These are phyloP conservation scores for Taenioides sp. DNA, from an alignment of 2,797 vertebrate genomes.

Conservation along the genomic window DNA sequence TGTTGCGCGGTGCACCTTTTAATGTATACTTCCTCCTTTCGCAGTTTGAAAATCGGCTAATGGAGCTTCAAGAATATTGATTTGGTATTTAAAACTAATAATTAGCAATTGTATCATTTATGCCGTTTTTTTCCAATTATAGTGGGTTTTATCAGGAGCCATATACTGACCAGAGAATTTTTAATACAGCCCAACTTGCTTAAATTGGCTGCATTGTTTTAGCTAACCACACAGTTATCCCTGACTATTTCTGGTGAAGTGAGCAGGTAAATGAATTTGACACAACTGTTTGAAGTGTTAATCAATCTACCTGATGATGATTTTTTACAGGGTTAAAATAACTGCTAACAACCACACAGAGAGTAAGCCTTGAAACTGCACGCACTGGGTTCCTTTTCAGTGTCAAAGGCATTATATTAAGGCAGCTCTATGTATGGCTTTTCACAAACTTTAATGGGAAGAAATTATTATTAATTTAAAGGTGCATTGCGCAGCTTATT, in stretches of 20 bases:
- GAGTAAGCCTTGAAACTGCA: too few relatives aligned
- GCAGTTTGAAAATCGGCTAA: neutral
- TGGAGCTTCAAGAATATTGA: neutral
- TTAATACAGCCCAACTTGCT: neutral
- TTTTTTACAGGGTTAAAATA: neutral
- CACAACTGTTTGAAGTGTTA: neutral
- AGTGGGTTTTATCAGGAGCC: neutral
- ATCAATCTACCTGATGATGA: neutral
- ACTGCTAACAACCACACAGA: neutral
- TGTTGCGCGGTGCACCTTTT: too few relatives aligned
- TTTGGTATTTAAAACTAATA: neutral
- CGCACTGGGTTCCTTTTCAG: neutral
- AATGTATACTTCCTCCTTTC: neutral
- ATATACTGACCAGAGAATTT: neutral
- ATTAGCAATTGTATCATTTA: too few relatives aligned
- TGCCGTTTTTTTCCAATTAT: neutral
- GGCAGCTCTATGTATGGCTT: neutral
- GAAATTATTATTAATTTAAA: too few relatives aligned
- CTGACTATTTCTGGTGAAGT: neutral
- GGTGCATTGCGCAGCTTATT: too few relatives aligned
- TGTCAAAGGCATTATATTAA: neutral
- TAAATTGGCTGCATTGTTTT: neutral
- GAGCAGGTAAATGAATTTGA: neutral
- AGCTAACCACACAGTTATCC: slow-evolving; percentile 2
- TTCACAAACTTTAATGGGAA: too few relatives aligned